Evolutionary conservation across 2,113 vertebrate species (phyloP).

Genomic region (Dascyllus trimaculatus): DNA sequence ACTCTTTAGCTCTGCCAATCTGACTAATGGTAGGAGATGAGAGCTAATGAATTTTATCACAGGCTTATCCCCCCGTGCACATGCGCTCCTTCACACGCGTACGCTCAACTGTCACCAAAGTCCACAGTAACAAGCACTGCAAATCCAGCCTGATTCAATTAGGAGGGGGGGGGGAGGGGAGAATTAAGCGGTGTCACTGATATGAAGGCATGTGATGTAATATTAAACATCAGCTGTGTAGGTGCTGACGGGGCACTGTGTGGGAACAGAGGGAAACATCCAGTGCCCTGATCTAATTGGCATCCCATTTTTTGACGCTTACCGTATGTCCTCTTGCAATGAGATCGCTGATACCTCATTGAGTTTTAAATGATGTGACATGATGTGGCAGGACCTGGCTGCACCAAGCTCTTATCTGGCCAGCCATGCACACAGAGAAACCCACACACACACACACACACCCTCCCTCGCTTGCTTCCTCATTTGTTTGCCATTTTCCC

Average conservation of each 20-base stretch:
- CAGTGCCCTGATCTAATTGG: constrained; percentile 42
- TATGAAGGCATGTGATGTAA: constrained; percentile 37
- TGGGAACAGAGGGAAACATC: constrained; percentile 31
- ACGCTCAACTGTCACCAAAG: constrained; percentile 36
- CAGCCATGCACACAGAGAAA: constrained; percentile 16
- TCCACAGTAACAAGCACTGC: constrained; percentile 36
- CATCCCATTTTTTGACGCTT: constrained; percentile 53
- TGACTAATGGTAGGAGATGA: constrained; percentile 65
- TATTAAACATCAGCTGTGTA: constrained; percentile 43
- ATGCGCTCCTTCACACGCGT: constrained; percentile 14
- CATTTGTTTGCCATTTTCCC: constrained; percentile 4
- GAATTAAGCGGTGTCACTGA: constrained; percentile 50
- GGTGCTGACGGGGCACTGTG: constrained; percentile 50
- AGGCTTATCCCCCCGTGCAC: constrained; percentile 30
- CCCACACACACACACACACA: background rate
- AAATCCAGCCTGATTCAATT: constrained; percentile 64
- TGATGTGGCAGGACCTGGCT: constrained; percentile 53
- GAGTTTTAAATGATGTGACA: constrained; percentile 72
- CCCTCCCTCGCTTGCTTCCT: background rate
- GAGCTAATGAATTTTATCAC: constrained; percentile 59
- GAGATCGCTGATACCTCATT: constrained; percentile 71
- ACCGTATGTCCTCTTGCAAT: constrained; percentile 59
- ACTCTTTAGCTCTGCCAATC: constrained; percentile 57
- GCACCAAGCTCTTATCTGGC: constrained; percentile 48
- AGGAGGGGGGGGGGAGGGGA: background rate